These are phyloP conservation scores for Palythoa grandiflora DNA, from an alignment of 92 coral and sea anemone genomes.

Conservation along the genomic window DNA sequence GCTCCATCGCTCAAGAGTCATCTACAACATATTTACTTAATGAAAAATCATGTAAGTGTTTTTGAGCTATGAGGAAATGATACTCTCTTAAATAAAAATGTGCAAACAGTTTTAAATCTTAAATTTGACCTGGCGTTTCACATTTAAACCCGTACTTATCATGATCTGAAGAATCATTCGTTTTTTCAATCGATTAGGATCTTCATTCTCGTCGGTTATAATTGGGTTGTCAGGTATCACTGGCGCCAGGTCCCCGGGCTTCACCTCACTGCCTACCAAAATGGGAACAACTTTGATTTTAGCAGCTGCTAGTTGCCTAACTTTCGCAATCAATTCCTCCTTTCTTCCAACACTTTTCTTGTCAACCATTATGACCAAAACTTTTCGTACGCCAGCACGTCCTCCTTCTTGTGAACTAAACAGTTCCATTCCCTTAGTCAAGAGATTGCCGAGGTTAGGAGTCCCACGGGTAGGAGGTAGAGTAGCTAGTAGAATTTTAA, in stretches of 20 bases:
- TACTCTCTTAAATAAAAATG: too few species aligned
- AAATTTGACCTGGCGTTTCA: not conserved
- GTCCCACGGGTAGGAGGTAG: conserved; percentile 46
- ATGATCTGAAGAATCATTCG: conserved; percentile 57
- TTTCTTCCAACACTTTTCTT: conserved; percentile 55
- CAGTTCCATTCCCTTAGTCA: conserved; percentile 62
- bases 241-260: conserved; percentile 57
- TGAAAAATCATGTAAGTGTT: not conserved
- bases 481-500: not conserved
- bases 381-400: conserved; percentile 79
- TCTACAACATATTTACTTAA: not conserved
- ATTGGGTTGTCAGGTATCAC: conserved; percentile 64
- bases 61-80: too few species aligned
- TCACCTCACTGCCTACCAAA: conserved; percentile 69
- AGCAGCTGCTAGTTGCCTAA: conserved; percentile 44
- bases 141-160: conserved; percentile 46
- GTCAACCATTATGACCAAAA: conserved; percentile 80
- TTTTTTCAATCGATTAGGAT: conserved; percentile 53
- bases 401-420: conserved; percentile 77
- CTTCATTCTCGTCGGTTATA: conserved; percentile 54
- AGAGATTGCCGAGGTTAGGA: conserved; percentile 62
- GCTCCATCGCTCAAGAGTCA: not conserved
- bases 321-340: conserved; percentile 42
- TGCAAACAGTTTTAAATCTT: not conserved
- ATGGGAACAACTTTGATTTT: conserved; percentile 78